Evolutionary conservation across 2,797 vertebrate species (phyloP), one percentile per base, ranked within the genome.

Genomic region (Babyrousa celebensis): DNA sequence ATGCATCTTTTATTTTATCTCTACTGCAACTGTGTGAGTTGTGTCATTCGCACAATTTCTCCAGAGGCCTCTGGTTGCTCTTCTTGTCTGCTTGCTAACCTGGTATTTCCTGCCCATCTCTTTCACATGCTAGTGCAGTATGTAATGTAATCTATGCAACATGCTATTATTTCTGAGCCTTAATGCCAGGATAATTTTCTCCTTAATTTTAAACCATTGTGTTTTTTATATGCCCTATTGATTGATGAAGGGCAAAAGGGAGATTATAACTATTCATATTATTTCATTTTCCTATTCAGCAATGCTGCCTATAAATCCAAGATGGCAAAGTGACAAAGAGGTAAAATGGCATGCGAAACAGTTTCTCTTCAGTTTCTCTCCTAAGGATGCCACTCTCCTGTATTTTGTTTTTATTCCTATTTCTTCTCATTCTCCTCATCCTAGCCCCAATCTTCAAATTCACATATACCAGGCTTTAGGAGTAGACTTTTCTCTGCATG

Each of bases 281-380:
- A 79, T 91, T 96, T 90, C 9, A 16, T 83, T 86, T 83, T 94
- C 21, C n/a, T 29, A 40, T 48, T 54, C 27, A 43, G 2, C 78
- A n/a, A 23, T 82, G 80, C 36, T 92, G 36, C 11, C 70, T 29
- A 4, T 71, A 78, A 75, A 84, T 25, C 32, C 25, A 67, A 74
- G 40, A 1, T 12, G 32, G 25, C 15, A 29, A 72, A 70, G 60
- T 48, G 58, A 58, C 80, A 70, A 62, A 52, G 70, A 87, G 6
- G 4, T 40, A 12, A 63, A 40, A 62, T 12, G 18, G 56, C 23
- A 4, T 0, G 1, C 15, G 25, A n/a, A 60, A 10, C 1, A 3
- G 43, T 58, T 78, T 58, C 62, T 43, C 27, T 72, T 29, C 72
- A 27, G 0, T 63, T 70, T 83, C 56, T 25, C 10, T 18, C 56